Evolutionary conservation across 2,113 vertebrate species (phyloP).

Genomic region (Scomber colias): DNA sequence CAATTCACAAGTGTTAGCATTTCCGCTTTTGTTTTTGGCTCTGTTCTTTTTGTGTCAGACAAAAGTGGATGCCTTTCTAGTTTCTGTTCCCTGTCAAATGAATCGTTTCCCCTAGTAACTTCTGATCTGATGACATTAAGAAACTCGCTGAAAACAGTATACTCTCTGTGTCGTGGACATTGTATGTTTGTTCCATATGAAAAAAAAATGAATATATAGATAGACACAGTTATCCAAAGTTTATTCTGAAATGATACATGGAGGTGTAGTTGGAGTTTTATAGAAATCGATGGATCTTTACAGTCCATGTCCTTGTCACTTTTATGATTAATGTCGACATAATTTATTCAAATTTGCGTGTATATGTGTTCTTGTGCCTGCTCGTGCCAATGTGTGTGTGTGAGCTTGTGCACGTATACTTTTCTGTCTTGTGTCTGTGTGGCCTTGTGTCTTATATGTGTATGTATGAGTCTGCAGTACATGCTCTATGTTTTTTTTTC

Average conservation of each 20-base stretch:
- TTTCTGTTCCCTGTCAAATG: slow-evolving; percentile 75
- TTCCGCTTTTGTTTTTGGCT: slow-evolving; percentile 62
- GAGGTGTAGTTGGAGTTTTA: neutral
- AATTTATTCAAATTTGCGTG: slow-evolving; percentile 20
- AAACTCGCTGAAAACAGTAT: neutral
- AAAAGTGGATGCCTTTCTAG: slow-evolving; percentile 58
- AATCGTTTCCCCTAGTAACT: slow-evolving; percentile 53
- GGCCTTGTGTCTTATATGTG: slow-evolving; percentile 23
- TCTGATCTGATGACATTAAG: slow-evolving; percentile 15
- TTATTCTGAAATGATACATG: neutral
- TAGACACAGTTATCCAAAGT: neutral
- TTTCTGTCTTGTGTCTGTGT: neutral
- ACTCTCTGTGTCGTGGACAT: neutral
- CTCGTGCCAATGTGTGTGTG: neutral
- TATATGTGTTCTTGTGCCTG: neutral
- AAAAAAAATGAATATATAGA: neutral
- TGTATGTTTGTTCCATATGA: neutral
- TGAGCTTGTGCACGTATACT: neutral
- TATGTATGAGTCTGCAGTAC: neutral
- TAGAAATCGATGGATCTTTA: slow-evolving; percentile 17
- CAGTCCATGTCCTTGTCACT: slow-evolving; percentile 61
- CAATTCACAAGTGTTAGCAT: slow-evolving; percentile 67
- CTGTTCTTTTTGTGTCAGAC: slow-evolving; percentile 59
- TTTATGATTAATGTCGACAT: slow-evolving; percentile 57
- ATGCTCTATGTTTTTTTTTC: neutral